These are phyloP conservation scores for Scleropages formosus DNA, from an alignment of 2,797 vertebrate genomes.

Conservation along the genomic window DNA sequence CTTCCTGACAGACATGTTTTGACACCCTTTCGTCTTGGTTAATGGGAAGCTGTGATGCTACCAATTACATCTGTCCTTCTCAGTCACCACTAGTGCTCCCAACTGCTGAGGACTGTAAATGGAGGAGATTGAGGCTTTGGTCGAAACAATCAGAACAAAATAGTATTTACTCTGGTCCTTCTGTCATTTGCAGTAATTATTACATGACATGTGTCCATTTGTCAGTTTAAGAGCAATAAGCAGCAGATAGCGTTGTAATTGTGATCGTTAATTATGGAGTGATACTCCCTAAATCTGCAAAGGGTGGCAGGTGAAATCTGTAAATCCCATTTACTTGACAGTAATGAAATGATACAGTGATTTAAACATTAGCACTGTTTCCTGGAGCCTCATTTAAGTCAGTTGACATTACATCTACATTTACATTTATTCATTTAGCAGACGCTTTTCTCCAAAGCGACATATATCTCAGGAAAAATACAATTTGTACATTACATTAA, in stretches of 20 bases:
- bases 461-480: too few relatives aligned
- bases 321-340: neutral
- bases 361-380: neutral
- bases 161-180: neutral
- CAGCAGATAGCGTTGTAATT: neutral
- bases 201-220: neutral
- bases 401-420: too few relatives aligned
- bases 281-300: too few relatives aligned
- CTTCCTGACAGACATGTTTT: constrained; percentile 33
- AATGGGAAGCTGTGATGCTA: constrained; percentile 31
- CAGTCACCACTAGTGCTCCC: neutral
- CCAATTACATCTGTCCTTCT: constrained; percentile 17
- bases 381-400: neutral
- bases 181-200: neutral
- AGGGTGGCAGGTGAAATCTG: neutral
- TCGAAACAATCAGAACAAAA: neutral
- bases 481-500: too few relatives aligned
- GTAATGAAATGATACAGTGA: neutral
- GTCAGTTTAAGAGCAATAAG: neutral
- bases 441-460: too few relatives aligned
- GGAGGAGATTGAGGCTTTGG: neutral
- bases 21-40: constrained; percentile 30
- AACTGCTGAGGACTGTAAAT: neutral
- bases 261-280: too few relatives aligned
- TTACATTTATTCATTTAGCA: too few relatives aligned